Evolutionary conservation across 2,888 invertebrate species (phyloP).

Genomic region (Drosophila anceps): DNA sequence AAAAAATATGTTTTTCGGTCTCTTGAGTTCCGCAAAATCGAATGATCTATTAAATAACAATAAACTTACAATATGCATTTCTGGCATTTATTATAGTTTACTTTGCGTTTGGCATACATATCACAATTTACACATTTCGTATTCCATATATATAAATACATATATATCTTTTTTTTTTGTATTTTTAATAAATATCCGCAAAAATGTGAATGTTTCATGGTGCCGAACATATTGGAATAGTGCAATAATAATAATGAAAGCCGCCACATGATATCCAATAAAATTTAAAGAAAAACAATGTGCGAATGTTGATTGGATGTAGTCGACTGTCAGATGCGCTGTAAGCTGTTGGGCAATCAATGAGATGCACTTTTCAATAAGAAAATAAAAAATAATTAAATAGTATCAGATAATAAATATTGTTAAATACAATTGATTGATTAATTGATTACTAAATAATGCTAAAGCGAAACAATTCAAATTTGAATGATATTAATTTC

Average conservation of each 20-base stretch:
- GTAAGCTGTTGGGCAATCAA: neutral
- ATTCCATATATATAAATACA: neutral
- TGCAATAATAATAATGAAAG: conserved; percentile 67
- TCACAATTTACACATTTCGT: conserved; percentile 16
- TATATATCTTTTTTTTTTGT: neutral
- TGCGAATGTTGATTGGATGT: neutral
- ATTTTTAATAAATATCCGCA: conserved; percentile 36
- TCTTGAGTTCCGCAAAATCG: neutral
- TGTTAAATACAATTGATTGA: too few relatives aligned
- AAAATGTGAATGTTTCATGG: conserved; percentile 47
- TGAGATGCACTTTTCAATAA: neutral
- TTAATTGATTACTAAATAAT: too few relatives aligned
- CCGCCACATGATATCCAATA: conserved; percentile 20
- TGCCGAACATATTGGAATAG: conserved; percentile 47
- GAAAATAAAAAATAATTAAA: neutral
- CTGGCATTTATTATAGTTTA: neutral
- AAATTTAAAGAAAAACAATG: conserved; percentile 12
- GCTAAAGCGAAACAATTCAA: too few relatives aligned
- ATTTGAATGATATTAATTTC: too few relatives aligned
- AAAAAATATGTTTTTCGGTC: neutral
- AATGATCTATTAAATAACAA: conserved; percentile 33
- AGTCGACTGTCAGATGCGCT: conserved; percentile 2
- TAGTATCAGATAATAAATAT: neutral
- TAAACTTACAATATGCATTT: conserved; percentile 8
- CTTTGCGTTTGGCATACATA: conserved; percentile 15